These are phyloP conservation scores for Aleiodes testaceus DNA, from an alignment of 2,888 invertebrate genomes.

Conservation along the genomic window DNA sequence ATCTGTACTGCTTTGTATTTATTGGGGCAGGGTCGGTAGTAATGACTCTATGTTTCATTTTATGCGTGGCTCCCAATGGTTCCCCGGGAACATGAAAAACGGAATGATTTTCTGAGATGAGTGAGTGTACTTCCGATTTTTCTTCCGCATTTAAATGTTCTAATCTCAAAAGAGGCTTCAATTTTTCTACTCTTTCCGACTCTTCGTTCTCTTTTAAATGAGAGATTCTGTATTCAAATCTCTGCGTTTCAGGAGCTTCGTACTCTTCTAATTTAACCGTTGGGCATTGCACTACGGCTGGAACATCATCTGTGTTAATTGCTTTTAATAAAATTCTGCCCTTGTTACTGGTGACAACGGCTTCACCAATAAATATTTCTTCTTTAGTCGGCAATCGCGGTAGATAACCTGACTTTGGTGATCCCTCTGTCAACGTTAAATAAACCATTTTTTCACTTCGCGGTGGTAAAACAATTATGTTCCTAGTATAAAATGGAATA, in stretches of 20 bases:
- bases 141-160: background rate
- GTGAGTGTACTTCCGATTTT: background rate
- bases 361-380: background rate
- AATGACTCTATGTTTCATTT: too few relatives aligned
- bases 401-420: background rate
- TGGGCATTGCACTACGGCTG: background rate
- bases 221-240: background rate
- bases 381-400: background rate
- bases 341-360: background rate
- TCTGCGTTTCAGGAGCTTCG: background rate
- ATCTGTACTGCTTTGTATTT: too few relatives aligned
- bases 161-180: background rate
- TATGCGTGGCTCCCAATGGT: too few relatives aligned
- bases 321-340: background rate
- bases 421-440: background rate
- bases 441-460: background rate
- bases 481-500: background rate
- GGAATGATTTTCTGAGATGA: background rate
- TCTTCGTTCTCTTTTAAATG: background rate
- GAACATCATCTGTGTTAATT: background rate
- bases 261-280: background rate
- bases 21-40: too few relatives aligned
- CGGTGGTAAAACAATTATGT: background rate
- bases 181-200: background rate
- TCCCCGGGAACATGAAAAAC: slow-evolving; percentile 43